A percentile compares a stretch with the other conserved stretches of the same genome.
Evolutionary conservation across 1,140 invertebrate species (phyloP).

Genomic region (Stenopsyche tienmushanensis): DNA sequence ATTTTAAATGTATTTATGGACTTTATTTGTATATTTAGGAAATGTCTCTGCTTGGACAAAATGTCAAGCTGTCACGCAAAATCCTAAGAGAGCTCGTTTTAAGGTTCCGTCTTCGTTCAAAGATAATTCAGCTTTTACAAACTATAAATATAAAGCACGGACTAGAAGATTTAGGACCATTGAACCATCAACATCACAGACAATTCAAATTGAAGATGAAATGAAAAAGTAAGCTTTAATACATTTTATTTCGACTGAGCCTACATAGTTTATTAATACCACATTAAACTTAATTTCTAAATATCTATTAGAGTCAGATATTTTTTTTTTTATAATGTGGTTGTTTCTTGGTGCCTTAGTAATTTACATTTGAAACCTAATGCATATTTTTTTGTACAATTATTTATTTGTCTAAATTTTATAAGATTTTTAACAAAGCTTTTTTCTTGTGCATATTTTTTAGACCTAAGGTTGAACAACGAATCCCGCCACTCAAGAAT

Average conservation of each 20-base stretch:
- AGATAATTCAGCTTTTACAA: constrained; percentile 63
- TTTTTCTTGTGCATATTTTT: too few species aligned
- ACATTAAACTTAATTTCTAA: neutral
- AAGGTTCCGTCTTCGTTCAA: constrained; percentile 69
- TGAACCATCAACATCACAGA: constrained; percentile 51
- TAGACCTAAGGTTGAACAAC: constrained; percentile 61
- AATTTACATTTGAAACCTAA: too few species aligned
- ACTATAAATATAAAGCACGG: constrained; percentile 67
- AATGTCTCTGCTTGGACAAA: constrained; percentile 88
- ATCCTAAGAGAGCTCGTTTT: constrained; percentile 75
- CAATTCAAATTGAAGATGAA: constrained; percentile 60
- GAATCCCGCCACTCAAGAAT: constrained; percentile 69
- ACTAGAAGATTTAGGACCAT: constrained; percentile 63
- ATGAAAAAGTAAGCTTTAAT: constrained; percentile 47
- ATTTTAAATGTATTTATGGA: constrained; percentile 2
- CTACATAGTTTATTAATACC: too few species aligned
- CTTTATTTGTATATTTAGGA: constrained; percentile 56
- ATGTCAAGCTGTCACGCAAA: constrained; percentile 72
- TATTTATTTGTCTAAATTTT: constrained; percentile 26
- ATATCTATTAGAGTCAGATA: too few species aligned
- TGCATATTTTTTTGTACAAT: constrained; percentile 43
- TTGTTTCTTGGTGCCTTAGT: too few species aligned
- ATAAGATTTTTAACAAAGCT: constrained; percentile 30
- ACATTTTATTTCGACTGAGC: constrained; percentile 27
- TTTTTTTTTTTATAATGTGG: too few species aligned